phyloP scores from a whole-genome alignment of 2,113 vertebrate genomes.

The Lophura nycthemera region DNA sequence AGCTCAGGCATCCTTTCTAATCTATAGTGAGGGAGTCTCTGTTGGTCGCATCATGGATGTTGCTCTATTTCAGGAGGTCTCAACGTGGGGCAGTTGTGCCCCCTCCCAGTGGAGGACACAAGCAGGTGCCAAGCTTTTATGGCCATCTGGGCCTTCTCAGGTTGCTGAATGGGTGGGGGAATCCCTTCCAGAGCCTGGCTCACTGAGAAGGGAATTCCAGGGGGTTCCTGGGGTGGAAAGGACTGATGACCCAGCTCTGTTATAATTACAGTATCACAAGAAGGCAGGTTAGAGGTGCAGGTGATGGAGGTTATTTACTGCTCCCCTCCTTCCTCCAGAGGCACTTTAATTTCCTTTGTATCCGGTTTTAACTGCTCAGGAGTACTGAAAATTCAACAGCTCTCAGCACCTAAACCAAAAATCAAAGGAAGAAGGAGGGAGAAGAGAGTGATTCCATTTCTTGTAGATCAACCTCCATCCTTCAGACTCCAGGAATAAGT shows the following conservation, averaged over 20 bases:
- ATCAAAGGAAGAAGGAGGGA: not conserved
- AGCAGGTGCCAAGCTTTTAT: slow-evolving; percentile 56
- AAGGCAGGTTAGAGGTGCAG: not conserved
- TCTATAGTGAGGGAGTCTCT: not conserved
- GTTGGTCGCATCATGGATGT: not conserved
- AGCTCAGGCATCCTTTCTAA: not conserved
- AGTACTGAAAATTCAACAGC: slow-evolving; percentile 6
- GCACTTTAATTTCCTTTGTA: not conserved
- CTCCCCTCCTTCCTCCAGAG: not conserved
- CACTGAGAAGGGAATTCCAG: slow-evolving; percentile 30
- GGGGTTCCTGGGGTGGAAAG: not conserved
- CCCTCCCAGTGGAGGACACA: slow-evolving; percentile 1
- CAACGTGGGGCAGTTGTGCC: slow-evolving; percentile 31
- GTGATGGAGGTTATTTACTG: not conserved
- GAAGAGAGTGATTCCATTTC: not conserved
- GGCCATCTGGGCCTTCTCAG: slow-evolving; percentile 27
- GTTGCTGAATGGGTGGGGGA: slow-evolving; percentile 48
- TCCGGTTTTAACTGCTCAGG: not conserved
- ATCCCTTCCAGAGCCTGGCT: slow-evolving; percentile 56
- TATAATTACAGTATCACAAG: slow-evolving; percentile 1
- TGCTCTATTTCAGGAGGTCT: slow-evolving; percentile 50
- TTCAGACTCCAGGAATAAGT: not conserved
- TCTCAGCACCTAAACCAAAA: slow-evolving; percentile 2
- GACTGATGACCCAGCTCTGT: not conserved
- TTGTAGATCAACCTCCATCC: not conserved